Conservation (phyloP, 2,797 vertebrate genomes). For the Hemibagrus guttatus region DNA sequence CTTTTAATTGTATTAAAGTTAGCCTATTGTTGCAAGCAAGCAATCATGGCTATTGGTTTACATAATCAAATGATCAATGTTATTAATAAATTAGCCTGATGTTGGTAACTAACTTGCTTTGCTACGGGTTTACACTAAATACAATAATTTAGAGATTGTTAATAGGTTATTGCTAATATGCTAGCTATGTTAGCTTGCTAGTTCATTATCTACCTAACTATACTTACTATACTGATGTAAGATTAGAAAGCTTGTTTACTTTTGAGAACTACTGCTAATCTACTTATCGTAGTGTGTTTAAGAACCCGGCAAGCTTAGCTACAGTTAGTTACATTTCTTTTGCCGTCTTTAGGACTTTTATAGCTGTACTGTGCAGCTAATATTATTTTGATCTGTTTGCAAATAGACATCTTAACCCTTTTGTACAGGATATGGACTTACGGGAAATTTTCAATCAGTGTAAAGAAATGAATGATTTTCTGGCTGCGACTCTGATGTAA, state of each 20-base stretch:
- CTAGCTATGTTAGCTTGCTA: background rate
- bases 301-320: background rate
- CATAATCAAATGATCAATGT: background rate
- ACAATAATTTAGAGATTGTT: background rate
- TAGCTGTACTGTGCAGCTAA: background rate
- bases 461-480: too few relatives aligned
- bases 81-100: background rate
- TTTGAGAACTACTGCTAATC: background rate
- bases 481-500: too few relatives aligned
- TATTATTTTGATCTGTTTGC: background rate
- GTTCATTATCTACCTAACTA: background rate
- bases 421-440: too few relatives aligned
- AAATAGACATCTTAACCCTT: background rate
- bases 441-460: too few relatives aligned
- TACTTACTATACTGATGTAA: background rate
- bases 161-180: background rate
- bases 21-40: background rate
- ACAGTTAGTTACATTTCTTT: background rate
- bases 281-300: background rate
- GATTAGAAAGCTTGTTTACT: background rate
- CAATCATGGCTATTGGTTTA: background rate
- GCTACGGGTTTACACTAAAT: background rate
- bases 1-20: background rate
- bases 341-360: background rate
- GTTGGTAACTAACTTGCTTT: background rate